A percentile compares a stretch with the other conserved stretches of the same genome.
These are phyloP conservation scores for Neopipo cinnamomea DNA, from an alignment of 2,113 vertebrate species.

Conservation along the genomic window DNA sequence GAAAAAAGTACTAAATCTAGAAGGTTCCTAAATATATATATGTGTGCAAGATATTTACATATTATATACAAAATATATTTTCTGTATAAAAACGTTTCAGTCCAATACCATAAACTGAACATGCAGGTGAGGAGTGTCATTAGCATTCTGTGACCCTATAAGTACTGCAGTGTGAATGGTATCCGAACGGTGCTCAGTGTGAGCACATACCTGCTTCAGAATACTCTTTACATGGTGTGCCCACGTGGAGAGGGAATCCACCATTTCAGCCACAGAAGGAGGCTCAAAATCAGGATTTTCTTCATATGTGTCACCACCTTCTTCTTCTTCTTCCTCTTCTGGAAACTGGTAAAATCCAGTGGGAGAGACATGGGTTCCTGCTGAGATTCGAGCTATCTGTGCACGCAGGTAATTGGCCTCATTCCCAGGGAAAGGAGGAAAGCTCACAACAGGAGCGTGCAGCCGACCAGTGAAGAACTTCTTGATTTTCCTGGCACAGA, in stretches of 20 bases:
- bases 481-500: conserved; percentile 83
- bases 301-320: conserved; percentile 73
- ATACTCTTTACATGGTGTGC: conserved; percentile 90
- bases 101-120: background rate
- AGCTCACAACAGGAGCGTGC: conserved; percentile 81
- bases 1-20: background rate
- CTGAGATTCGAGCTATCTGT: conserved; percentile 94
- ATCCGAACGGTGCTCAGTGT: rapidly evolving
- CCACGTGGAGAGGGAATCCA: conserved; percentile 84
- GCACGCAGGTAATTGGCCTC: conserved; percentile 91
- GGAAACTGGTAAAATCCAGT: conserved; percentile 85
- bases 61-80: background rate
- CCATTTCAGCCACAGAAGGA: conserved; percentile 77
- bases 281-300: conserved; percentile 91
- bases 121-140: background rate
- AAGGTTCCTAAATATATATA: background rate
- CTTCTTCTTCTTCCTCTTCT: conserved; percentile 86
- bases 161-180: background rate
- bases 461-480: conserved; percentile 90
- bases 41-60: background rate
- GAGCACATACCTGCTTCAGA: conserved; percentile 84
- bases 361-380: conserved; percentile 89
- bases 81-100: background rate
- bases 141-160: background rate
- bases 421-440: conserved; percentile 91